A percentile compares a stretch with the other conserved stretches of the same genome.
Evolutionary conservation across 1,140 invertebrate species (phyloP).

Genomic region (Orius insidiosus): DNA sequence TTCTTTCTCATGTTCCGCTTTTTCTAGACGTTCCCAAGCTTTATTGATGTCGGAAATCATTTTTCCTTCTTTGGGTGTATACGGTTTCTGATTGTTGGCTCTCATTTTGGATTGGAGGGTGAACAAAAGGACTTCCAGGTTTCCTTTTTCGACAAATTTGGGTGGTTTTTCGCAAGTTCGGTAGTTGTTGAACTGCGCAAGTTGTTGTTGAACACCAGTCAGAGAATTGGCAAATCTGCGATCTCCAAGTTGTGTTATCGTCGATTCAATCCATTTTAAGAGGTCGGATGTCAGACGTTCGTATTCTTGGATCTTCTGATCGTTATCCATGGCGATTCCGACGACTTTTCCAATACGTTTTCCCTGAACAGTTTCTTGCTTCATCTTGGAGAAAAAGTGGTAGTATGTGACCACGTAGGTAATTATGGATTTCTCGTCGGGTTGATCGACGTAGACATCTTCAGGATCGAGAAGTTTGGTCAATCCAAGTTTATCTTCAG

Average conservation of each 20-base stretch:
- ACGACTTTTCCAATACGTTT: conserved; percentile 96
- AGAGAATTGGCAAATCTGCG: conserved; percentile 91
- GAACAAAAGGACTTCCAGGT: conserved; percentile 92
- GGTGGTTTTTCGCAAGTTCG: conserved; percentile 97
- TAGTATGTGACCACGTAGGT: conserved; percentile 99
- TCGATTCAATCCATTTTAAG: conserved; percentile 92
- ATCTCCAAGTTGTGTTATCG: conserved; percentile 83
- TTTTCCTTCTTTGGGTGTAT: conserved; percentile 90
- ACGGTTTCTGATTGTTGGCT: conserved; percentile 95
- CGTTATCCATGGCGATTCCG: conserved; percentile 96
- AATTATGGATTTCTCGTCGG: conserved; percentile 99
- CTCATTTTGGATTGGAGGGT: conserved; percentile 96
- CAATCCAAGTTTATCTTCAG: conserved; percentile 94
- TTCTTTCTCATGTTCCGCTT: conserved; percentile 95
- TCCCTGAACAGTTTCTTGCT: conserved; percentile 96
- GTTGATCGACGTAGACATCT: conserved; percentile 96
- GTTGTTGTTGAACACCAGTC: conserved; percentile 85
- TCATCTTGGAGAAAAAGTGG: conserved; percentile 99
- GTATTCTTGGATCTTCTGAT: conserved; percentile 90
- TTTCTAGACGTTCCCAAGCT: conserved; percentile 95
- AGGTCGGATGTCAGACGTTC: conserved; percentile 91
- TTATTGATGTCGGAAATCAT: conserved; percentile 99
- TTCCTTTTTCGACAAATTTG: conserved; percentile 97
- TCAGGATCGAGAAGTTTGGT: conserved; percentile 96
- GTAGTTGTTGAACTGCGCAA: conserved; percentile 93